Conservation (phyloP, 1,140 invertebrate genomes). For the Conus ventricosus region DNA sequence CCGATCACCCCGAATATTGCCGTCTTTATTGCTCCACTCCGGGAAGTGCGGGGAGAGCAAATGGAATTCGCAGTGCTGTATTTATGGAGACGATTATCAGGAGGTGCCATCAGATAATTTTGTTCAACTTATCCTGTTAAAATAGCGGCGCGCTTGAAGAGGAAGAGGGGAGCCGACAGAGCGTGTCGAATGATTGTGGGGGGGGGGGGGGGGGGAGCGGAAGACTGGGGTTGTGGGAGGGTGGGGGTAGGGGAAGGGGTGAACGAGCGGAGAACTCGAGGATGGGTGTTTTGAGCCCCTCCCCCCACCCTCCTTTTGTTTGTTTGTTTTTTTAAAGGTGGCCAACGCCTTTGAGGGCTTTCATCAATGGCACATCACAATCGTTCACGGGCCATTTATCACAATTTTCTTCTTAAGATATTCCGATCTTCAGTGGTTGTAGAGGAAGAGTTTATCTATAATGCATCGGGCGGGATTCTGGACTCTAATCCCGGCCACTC, state of each 20-base stretch:
- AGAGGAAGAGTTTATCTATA: background rate
- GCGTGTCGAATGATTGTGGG: background rate
- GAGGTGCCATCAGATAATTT: slow-evolving; percentile 10
- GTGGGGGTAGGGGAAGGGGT: too few species aligned
- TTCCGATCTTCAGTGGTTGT: background rate
- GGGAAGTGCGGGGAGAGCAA: background rate
- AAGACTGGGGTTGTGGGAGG: background rate
- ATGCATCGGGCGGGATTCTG: background rate
- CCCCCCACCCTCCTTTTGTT: background rate
- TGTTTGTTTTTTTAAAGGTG: background rate
- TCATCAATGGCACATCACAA: background rate
- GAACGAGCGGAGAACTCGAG: too few species aligned
- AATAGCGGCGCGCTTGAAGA: slow-evolving; percentile 8
- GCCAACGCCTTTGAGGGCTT: background rate
- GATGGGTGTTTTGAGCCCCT: too few species aligned
- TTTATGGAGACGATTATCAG: slow-evolving; percentile 26
- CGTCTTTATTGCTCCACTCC: slow-evolving; percentile 6
- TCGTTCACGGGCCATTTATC: slow-evolving; percentile 8
- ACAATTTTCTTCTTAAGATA: slow-evolving; percentile 1
- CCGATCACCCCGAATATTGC: background rate
- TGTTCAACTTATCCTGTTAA: slow-evolving; percentile 2
- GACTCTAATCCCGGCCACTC: background rate
- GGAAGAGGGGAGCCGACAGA: background rate
- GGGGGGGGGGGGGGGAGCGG: background rate
- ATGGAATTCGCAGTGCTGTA: background rate